These are phyloP conservation scores for Lethenteron reissneri DNA, from an alignment of 2,113 vertebrate species.

Conservation along the genomic window DNA sequence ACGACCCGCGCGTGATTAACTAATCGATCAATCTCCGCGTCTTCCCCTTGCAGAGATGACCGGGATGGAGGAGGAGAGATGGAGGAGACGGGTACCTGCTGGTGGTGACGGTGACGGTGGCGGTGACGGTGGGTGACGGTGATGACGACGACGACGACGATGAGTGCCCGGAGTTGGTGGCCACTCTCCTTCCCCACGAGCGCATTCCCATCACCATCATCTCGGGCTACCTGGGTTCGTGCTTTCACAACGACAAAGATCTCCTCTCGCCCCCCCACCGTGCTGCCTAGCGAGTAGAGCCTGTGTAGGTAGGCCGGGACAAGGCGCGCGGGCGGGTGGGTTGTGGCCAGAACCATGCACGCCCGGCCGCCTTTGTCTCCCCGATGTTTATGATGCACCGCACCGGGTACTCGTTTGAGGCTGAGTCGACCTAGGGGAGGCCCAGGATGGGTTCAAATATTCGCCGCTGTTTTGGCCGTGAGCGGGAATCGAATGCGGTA, in stretches of 20 bases:
- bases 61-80: too few relatives aligned
- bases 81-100: too few relatives aligned
- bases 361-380: neutral
- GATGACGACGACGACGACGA: slow-evolving; percentile 43
- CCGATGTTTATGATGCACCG: neutral
- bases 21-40: too few relatives aligned
- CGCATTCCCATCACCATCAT: slow-evolving; percentile 91
- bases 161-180: slow-evolving; percentile 57
- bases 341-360: neutral
- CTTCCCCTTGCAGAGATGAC: too few relatives aligned
- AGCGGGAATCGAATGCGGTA: too few relatives aligned
- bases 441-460: too few relatives aligned
- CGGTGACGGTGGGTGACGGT: neutral
- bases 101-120: too few relatives aligned
- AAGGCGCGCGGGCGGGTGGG: neutral
- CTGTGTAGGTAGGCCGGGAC: neutral
- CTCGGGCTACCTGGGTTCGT: slow-evolving; percentile 68
- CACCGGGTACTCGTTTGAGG: neutral
- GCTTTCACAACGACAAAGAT: slow-evolving; percentile 7
- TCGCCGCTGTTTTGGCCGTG: too few relatives aligned
- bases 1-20: too few relatives aligned
- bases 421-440: too few relatives aligned
- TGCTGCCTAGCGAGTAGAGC: slow-evolving; percentile 6
- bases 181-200: slow-evolving; percentile 26
- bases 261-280: neutral